Evolutionary conservation across 2,797 vertebrate species (phyloP), one percentile per base, ranked within the genome.

Genomic region (Bovichtus variegatus): DNA sequence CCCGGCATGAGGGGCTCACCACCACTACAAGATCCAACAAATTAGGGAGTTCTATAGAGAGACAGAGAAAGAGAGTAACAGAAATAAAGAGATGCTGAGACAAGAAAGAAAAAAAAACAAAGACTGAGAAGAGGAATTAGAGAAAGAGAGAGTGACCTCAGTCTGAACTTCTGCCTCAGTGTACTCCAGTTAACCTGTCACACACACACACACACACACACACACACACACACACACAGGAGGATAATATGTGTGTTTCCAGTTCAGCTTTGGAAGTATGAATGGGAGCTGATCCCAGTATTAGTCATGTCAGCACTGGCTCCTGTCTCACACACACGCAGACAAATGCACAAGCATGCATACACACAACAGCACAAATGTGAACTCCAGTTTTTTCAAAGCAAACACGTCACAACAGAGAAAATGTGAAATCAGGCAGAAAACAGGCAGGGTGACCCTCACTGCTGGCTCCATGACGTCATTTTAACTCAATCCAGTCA

Each of bases 151-250:
- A 58, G 67, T 85, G 91, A 92, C 90, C 92, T 90, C 69, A 66
- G 62, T 66, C 61, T 94, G 92, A 94, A 92, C 92, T 93, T 84
- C 84, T 90, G 90, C 83, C 88, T 93, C 86, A 71, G 83, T 89
- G 87, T 92, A 90, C 90, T 88, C 86, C 73, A 83, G 79, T 85
- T 90, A 91, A 88, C 89, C 89, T 87, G 80, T 74, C 66, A 31
- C 70, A 27, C 78, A 31, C 71, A 21, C 74, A 57, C 73, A 23
- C 65, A 43, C 71, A 31, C 74, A 47, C 69, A 43, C 71, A 63
- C 65, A 70, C 70, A 69, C 75, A 74, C 64, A 71, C 60, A 62
- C 76, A 69, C 73, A 65, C 69, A 71, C 64, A 46, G 76, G 68
- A 61, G 65, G 60, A 81, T 81, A 76, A 80, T 81, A 80, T 74